Conservation (phyloP, 2,113 vertebrate species). For the Carassius carassius region DNA sequence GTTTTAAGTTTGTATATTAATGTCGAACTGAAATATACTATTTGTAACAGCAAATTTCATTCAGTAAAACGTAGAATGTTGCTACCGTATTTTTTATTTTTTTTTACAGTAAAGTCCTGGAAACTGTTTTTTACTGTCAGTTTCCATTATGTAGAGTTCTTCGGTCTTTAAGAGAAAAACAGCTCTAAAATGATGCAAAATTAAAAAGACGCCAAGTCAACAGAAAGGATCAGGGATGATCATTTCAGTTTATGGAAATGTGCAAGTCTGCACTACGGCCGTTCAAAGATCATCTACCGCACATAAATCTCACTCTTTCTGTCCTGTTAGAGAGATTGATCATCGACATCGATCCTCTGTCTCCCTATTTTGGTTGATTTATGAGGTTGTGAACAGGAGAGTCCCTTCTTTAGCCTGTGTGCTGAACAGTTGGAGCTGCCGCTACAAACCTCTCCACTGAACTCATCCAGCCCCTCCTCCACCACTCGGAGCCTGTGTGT, state of each 20-base stretch:
- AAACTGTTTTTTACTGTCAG: neutral
- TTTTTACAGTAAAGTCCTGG: neutral
- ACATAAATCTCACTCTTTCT: constrained; percentile 37
- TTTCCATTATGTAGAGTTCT: neutral
- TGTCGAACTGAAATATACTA: no score
- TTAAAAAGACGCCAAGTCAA: constrained; percentile 14
- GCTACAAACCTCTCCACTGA: constrained; percentile 45
- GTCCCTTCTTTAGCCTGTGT: constrained; percentile 39
- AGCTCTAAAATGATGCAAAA: neutral
- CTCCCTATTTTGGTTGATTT: constrained; percentile 41
- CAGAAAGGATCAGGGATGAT: neutral
- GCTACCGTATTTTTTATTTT: neutral
- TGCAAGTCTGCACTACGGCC: constrained; percentile 17
- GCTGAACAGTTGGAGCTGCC: constrained; percentile 51
- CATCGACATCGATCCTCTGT: constrained; percentile 37
- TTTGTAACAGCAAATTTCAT: no score
- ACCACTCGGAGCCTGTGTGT: constrained; percentile 35
- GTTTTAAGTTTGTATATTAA: neutral
- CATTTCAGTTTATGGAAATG: constrained; percentile 22
- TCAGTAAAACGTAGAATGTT: neutral
- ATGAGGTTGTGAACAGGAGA: neutral
- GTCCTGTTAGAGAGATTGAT: constrained; percentile 38
- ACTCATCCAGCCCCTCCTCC: constrained; percentile 56
- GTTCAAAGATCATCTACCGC: constrained; percentile 24
- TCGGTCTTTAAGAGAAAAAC: neutral